Conservation (phyloP, 2,888 invertebrate genomes). For the Morpho helenor region DNA sequence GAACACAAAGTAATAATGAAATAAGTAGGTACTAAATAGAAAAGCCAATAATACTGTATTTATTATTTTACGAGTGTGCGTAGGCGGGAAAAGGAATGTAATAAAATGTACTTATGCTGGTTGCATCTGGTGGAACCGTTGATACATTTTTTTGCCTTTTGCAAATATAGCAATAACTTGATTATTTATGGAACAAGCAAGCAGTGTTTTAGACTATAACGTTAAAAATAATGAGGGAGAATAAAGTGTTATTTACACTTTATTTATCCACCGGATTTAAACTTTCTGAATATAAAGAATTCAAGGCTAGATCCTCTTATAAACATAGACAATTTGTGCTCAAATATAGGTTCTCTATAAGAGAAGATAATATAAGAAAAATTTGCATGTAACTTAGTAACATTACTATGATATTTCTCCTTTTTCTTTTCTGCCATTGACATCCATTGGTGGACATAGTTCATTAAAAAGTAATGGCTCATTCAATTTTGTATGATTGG, state of each 20-base stretch:
- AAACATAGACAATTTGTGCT: too few species aligned
- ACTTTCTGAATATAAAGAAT: too few species aligned
- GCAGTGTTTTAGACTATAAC: constrained; percentile 20
- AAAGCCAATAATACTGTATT: constrained; percentile 19
- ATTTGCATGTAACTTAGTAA: too few species aligned
- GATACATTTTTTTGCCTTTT: constrained; percentile 13
- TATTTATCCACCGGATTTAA: too few species aligned
- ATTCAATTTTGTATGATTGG: too few species aligned
- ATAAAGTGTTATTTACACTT: constrained; percentile 14
- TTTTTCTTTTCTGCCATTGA: too few species aligned
- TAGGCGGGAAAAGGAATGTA: constrained; percentile 16
- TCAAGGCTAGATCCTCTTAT: too few species aligned
- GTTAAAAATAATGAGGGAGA: constrained; percentile 37
- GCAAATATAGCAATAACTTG: constrained; percentile 14
- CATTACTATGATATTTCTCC: too few species aligned
- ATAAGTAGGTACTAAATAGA: constrained; percentile 22
- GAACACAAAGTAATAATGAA: constrained; percentile 20
- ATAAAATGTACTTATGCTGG: constrained; percentile 16
- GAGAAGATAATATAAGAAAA: too few species aligned
- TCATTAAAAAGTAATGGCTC: too few species aligned
- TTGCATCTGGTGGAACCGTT: constrained; percentile 9
- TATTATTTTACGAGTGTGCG: constrained; percentile 11
- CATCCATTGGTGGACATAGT: too few species aligned
- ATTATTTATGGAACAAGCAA: constrained; percentile 13
- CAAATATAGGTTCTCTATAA: too few species aligned